Evolutionary conservation across 2,797 vertebrate species (phyloP), one percentile per base, ranked within the genome.

Genomic region (Acrossocheilus wenchowensis): DNA sequence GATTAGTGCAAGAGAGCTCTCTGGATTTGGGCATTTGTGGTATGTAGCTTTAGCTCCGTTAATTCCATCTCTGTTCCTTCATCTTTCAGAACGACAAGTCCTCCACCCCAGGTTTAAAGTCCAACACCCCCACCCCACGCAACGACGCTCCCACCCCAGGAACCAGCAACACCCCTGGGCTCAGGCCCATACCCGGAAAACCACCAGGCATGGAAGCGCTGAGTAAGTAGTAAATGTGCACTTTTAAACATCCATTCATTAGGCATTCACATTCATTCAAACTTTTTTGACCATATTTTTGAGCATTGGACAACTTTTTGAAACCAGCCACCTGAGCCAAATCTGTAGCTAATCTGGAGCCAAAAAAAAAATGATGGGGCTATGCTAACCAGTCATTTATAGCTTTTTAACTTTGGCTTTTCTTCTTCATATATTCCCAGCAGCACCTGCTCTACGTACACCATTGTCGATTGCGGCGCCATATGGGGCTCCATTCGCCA

Each of bases 101-200:
- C 0, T 98, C 97, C 1, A 99, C 97, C 0, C 98, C 98, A 0
- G 97, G 97, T 84, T 95, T 98, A 88, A 99, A 99, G 93, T 98
- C 98, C 34, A 98, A 97, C 94, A 98, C 98, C 4, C 98, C 98
- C 0, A 99, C 97, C 0, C 98, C 97, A 0, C 95, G 98, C 88
- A 99, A 97, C 0, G 98, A 99, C 0, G 97, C 96, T 1, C 97
- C 97, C 0, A 98, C 97, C 85, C 97, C 98, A 0, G 98, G 98
- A 90, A 99, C 98, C 73, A 99, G 98, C 93, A 97, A 96, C 78
- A 98, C 97, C 43, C 97, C 98, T 0, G 98, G 98, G 71, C 96
- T 99, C 26, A 93, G 98, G 90, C 96, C 98, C 0, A 95, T 97
- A 36, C 96, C 97, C 0, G 96, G 97, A 85, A 99, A 98, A 73